Conservation (phyloP, 2,797 vertebrate genomes). For the Alcedo atthis region DNA sequence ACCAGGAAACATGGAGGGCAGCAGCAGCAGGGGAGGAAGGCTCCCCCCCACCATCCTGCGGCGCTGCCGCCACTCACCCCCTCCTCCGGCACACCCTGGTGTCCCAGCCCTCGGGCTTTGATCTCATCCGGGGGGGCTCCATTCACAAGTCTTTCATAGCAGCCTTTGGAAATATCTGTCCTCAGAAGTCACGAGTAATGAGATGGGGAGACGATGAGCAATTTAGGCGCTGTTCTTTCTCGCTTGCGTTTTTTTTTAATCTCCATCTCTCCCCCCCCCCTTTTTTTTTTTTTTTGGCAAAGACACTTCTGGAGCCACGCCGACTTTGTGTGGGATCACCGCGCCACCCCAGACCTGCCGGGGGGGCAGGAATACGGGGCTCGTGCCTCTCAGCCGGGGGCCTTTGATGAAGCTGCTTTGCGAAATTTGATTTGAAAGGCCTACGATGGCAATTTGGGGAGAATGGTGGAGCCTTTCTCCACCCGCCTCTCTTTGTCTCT, state of each 20-base stretch:
- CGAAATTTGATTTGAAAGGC: constrained; percentile 82
- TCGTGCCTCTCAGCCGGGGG: constrained; percentile 74
- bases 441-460: constrained; percentile 65
- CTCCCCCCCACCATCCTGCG: constrained; percentile 80
- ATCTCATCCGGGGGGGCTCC: constrained; percentile 83
- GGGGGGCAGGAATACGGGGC: constrained; percentile 54
- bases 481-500: constrained; percentile 71
- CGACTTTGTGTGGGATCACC: constrained; percentile 72
- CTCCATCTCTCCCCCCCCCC: not conserved
- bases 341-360: constrained; percentile 53
- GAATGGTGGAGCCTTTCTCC: constrained; percentile 47
- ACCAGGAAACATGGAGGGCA: constrained; percentile 64
- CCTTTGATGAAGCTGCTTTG: constrained; percentile 82
- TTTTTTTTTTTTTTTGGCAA: not conserved
- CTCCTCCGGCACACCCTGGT: constrained; percentile 62
- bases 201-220: constrained; percentile 84
- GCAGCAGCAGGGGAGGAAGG: constrained; percentile 52
- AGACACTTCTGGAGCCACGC: constrained; percentile 56
- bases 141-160: constrained; percentile 83
- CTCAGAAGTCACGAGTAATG: constrained; percentile 86
- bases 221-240: constrained; percentile 74
- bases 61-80: constrained; percentile 75
- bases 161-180: constrained; percentile 81
- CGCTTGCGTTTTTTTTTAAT: not conserved
- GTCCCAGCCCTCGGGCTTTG: constrained; percentile 73